These are phyloP conservation scores for Pelmatolapia mariae DNA, from an alignment of 2,113 vertebrate species.

Conservation along the genomic window DNA sequence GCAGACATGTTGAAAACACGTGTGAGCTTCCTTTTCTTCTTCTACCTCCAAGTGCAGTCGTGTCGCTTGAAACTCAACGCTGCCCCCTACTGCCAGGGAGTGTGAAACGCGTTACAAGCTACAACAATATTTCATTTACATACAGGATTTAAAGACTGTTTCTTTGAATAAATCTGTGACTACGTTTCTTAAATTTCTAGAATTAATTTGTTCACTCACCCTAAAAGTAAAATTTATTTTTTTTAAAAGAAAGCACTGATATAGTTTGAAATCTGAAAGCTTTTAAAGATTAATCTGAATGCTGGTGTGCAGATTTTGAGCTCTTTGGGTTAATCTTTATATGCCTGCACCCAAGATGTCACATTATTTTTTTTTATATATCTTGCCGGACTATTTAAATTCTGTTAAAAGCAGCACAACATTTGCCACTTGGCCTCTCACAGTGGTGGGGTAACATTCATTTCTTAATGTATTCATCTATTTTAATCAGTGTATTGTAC, in stretches of 20 bases:
- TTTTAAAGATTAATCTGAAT: not conserved
- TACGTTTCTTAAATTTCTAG: not conserved
- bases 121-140: not conserved
- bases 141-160: not conserved
- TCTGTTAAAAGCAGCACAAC: not conserved
- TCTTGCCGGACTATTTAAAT: not conserved
- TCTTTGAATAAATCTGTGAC: not conserved
- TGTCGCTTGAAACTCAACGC: not conserved
- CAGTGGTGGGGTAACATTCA: not conserved
- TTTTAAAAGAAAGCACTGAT: not conserved
- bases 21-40: constrained; percentile 26
- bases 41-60: not conserved
- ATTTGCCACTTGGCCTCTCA: not conserved
- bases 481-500: not conserved
- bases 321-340: not conserved
- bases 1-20: constrained; percentile 67
- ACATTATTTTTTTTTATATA: not conserved
- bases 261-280: not conserved
- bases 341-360: not conserved
- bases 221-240: not conserved
- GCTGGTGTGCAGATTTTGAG: not conserved
- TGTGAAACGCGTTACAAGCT: not conserved
- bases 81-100: constrained; percentile 21
- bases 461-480: not conserved
- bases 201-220: not conserved